Conservation (phyloP, 2,888 invertebrate genomes). For the Hyalella azteca region DNA sequence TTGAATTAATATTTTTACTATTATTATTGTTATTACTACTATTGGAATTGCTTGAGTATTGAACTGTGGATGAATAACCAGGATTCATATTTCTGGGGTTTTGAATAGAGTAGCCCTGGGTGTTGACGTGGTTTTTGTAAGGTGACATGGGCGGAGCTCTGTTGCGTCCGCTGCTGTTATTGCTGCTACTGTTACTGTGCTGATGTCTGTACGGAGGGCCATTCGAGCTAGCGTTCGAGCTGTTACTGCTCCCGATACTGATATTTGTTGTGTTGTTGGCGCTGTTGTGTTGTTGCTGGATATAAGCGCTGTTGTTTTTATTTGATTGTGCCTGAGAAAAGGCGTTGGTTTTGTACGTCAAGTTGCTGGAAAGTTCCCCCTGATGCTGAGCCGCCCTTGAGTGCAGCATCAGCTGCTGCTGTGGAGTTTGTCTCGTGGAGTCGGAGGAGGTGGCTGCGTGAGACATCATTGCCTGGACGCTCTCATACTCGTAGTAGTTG, state of each 20-base stretch:
- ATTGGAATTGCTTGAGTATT: neutral
- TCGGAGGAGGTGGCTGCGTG: conserved; percentile 38
- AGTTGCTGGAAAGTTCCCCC: neutral
- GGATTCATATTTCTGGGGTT: neutral
- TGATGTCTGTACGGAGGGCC: neutral
- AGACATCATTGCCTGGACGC: conserved; percentile 58
- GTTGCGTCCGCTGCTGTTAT: neutral
- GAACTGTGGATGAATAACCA: neutral
- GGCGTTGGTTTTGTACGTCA: neutral
- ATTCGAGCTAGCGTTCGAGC: neutral
- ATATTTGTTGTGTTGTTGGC: neutral
- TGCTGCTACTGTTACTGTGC: neutral
- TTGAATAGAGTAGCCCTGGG: neutral
- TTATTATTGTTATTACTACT: neutral
- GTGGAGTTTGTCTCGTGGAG: neutral
- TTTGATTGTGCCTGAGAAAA: neutral
- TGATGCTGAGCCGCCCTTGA: neutral
- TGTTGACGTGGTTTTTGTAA: neutral
- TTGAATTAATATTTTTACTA: neutral
- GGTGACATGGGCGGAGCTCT: neutral
- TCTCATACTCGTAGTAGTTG: conserved; percentile 58
- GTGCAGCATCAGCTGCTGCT: neutral
- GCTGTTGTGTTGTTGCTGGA: neutral
- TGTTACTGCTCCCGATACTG: conserved; percentile 27
- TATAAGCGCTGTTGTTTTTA: neutral